phyloP scores from a whole-genome alignment of 1,140 invertebrate species.

The Limonius californicus region DNA sequence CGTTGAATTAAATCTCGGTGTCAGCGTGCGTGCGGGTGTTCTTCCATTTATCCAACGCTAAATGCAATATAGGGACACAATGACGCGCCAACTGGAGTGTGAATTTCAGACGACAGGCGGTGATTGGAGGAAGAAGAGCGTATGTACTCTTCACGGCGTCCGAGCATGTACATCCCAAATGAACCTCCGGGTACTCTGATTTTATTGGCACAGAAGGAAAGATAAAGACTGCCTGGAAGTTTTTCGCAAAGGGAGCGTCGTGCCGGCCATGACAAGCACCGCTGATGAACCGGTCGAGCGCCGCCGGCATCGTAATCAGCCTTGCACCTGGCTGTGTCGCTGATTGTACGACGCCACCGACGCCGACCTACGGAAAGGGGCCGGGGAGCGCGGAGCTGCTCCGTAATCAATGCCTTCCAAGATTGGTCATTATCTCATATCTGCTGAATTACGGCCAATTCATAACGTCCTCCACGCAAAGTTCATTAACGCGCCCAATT shows the following conservation, averaged over 20 bases:
- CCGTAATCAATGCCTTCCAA: not conserved
- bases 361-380: not conserved
- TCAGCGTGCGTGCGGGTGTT: no score
- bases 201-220: slow-evolving; percentile 13
- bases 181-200: slow-evolving; percentile 10
- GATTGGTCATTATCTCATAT: slow-evolving; percentile 8
- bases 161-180: slow-evolving; percentile 1
- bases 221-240: slow-evolving; percentile 8
- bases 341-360: not conserved
- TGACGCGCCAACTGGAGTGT: not conserved
- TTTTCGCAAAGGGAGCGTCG: slow-evolving; percentile 12
- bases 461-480: slow-evolving; percentile 3
- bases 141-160: slow-evolving; percentile 7
- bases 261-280: slow-evolving; percentile 16
- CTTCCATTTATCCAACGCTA: not conserved
- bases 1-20: no score
- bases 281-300: not conserved
- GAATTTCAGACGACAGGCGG: not conserved
- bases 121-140: not conserved
- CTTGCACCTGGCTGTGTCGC: slow-evolving; percentile 7
- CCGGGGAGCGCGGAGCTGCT: no score
- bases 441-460: slow-evolving; percentile 5
- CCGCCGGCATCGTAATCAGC: slow-evolving; percentile 18
- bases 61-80: slow-evolving; percentile 6
- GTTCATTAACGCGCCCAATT: slow-evolving; percentile 6